These are phyloP conservation scores for Colletes collaris DNA, from an alignment of 2,888 invertebrate genomes.

Conservation along the genomic window DNA sequence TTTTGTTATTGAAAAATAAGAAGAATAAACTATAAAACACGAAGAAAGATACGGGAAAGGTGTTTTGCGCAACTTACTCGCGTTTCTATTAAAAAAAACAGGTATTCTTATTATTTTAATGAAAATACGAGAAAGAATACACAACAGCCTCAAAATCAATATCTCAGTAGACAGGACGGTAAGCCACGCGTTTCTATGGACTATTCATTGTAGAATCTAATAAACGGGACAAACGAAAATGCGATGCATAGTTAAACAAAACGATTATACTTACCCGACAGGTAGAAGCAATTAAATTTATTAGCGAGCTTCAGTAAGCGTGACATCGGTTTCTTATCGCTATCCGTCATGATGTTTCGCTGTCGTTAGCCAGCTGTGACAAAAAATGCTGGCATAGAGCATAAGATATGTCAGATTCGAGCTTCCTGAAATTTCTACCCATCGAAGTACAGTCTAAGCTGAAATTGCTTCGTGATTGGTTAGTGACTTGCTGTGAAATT, in stretches of 20 bases:
- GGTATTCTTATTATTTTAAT: neutral
- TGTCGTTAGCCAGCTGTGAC: conserved; percentile 73
- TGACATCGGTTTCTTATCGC: conserved; percentile 85
- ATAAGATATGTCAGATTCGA: conserved; percentile 49
- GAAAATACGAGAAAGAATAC: conserved; percentile 64
- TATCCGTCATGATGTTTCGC: conserved; percentile 82
- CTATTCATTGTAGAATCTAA: conserved; percentile 21
- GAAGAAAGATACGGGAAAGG: neutral
- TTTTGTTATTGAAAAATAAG: conserved; percentile 32
- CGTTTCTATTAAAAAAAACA: neutral
- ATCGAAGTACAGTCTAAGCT: neutral
- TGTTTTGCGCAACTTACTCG: neutral
- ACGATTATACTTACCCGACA: conserved; percentile 87
- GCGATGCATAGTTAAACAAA: neutral
- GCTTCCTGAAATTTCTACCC: conserved; percentile 34
- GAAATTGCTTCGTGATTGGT: conserved; percentile 38
- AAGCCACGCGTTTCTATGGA: conserved; percentile 58
- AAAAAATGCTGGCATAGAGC: conserved; percentile 67
- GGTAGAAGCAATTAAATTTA: conserved; percentile 95
- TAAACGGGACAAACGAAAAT: neutral
- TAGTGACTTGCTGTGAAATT: neutral
- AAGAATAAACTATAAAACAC: neutral
- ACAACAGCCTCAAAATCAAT: conserved; percentile 77
- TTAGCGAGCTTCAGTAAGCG: conserved; percentile 91
- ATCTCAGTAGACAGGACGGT: conserved; percentile 69